Evolutionary conservation across 2,113 vertebrate species (phyloP), one percentile per base, ranked within the genome.

Genomic region (Corythaixoides concolor): DNA sequence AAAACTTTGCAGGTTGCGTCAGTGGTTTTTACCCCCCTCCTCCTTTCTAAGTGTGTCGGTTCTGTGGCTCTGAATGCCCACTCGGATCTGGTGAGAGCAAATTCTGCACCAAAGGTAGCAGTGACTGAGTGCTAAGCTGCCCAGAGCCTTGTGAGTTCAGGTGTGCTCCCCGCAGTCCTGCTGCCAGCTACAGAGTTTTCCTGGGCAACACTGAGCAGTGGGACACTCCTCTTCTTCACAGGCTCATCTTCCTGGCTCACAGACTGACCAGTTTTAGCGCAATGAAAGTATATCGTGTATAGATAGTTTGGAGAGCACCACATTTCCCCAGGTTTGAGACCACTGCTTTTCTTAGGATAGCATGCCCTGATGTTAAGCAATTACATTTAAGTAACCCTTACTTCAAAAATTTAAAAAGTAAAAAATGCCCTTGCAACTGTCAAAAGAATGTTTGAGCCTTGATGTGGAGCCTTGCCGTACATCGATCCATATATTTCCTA

Each of bases 31-130:
- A 19, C 22, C 10, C 11, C n/a, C 32, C 28, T 47, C 10, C 32
- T 63, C 15, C 41, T 58, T 11, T 45, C 43, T 15, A 0, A 39
- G 2, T 1, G n/a, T 7, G 17, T 9, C 4, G 0, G n/a, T 55
- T 70, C 68, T 67, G 58, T 3, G 3, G 30, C 35, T 43, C 16
- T 45, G 66, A 52, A 12, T 9, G 2, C 53, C 30, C 6, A 0
- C 41, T 39, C 0, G 2, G 15, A 5, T 18, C 45, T 4, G 58
- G 13, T 0, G 2, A 55, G 9, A 66, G 30, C 19, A 45, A n/a
- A 14, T 32, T 18, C 7, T 47, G 86, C n/a, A 22, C 55, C 32
- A 8, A 6, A 5, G 0, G 64, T 8, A 20, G 77, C 50, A 12
- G 37, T 2, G 68, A 3, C 5, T 3, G 6, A 35, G 50, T 1